Percentiles rank a stretch among this genome's conserved stretches.
Conservation (phyloP, 2,113 vertebrate species). For the Entosphenus tridentatus region DNA sequence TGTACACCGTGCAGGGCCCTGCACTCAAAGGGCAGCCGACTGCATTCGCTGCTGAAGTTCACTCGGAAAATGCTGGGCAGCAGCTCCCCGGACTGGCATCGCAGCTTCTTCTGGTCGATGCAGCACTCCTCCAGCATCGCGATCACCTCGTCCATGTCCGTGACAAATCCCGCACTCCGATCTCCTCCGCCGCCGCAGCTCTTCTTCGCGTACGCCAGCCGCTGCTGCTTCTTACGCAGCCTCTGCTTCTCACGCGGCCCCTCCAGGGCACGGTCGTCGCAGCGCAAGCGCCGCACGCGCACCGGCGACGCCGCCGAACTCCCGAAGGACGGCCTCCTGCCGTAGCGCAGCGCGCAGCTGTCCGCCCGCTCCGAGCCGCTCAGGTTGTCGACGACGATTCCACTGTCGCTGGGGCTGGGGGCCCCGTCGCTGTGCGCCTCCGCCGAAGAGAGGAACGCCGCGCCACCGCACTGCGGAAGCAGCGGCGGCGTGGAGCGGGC, state of each 20-base stretch:
- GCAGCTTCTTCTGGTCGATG: constrained; percentile 69
- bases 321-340: constrained; percentile 54
- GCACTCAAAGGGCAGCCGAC: constrained; percentile 11
- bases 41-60: constrained; percentile 94
- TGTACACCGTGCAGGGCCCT: not conserved
- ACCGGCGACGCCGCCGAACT: not conserved
- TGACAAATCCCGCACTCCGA: constrained; percentile 32
- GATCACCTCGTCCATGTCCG: constrained; percentile 65
- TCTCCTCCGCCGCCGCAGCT: constrained; percentile 64
- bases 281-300: not conserved
- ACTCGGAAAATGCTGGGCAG: constrained; percentile 94
- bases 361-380: constrained; percentile 90
- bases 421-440: constrained; percentile 50
- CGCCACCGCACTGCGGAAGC: not conserved
- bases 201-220: constrained; percentile 48
- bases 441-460: constrained; percentile 69
- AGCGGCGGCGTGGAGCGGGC: too few species aligned
- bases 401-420: constrained; percentile 69
- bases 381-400: constrained; percentile 94
- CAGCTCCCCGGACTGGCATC: constrained; percentile 74
- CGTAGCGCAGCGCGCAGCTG: constrained; percentile 23
- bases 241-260: constrained; percentile 61
- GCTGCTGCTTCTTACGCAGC: constrained; percentile 67
- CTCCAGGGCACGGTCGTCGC: not conserved
- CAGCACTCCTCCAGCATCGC: constrained; percentile 77